A percentile compares a stretch with the other conserved stretches of the same genome.
These are phyloP conservation scores for Microplitis deprimator DNA, from an alignment of 2,888 invertebrate species.

Conservation along the genomic window DNA sequence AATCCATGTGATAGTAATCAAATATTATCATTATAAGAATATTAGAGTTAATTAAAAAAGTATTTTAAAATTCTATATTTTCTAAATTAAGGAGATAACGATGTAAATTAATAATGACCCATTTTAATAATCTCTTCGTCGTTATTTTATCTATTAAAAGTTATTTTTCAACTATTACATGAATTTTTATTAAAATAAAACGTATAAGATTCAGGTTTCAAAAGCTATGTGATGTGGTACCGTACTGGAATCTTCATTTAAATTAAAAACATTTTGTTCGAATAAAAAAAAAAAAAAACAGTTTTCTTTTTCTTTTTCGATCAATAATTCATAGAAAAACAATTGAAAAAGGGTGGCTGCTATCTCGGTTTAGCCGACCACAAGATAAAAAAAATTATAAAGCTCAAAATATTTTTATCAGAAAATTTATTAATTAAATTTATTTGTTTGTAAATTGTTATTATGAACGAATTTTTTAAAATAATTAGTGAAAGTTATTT, in stretches of 20 bases:
- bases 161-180: background rate
- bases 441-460: no score
- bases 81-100: background rate
- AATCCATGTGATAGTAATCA: background rate
- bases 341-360: no score
- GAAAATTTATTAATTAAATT: no score
- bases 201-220: background rate
- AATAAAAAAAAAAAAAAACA: no score
- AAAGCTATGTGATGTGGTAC: background rate
- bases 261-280: background rate
- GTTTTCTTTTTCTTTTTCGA: no score
- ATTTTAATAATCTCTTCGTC: background rate
- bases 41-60: background rate
- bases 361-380: no score
- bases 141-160: background rate
- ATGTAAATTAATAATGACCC: background rate
- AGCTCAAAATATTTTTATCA: no score
- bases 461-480: no score
- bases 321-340: no score
- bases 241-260: background rate
- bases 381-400: no score
- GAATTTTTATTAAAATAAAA: background rate
- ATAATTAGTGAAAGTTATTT: no score
- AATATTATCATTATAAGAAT: background rate
- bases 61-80: background rate